Evolutionary conservation across 2,113 vertebrate species (phyloP).

Genomic region (Chaetorhynchus papuensis): DNA sequence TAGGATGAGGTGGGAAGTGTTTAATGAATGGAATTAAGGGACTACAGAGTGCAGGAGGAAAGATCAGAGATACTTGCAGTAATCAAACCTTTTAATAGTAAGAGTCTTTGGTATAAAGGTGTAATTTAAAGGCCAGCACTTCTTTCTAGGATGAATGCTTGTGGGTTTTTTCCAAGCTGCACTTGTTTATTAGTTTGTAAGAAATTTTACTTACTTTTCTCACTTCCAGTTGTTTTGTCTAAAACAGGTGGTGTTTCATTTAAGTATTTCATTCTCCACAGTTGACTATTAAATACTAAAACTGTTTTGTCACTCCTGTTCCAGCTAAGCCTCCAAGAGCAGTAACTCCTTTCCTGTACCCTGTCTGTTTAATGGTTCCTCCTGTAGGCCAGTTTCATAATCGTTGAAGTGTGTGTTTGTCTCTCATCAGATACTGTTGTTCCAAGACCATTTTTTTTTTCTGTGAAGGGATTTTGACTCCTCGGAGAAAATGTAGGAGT

Average conservation of each 20-base stretch:
- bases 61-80: neutral
- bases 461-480: neutral
- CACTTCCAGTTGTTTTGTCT: neutral
- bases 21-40: neutral
- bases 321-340: neutral
- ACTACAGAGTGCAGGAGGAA: neutral
- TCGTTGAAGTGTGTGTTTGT: neutral
- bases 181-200: neutral
- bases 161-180: neutral
- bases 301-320: neutral
- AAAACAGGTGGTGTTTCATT: neutral
- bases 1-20: neutral
- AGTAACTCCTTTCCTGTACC: neutral
- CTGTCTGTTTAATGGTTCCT: neutral
- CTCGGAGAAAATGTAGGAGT: neutral
- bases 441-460: neutral
- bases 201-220: neutral
- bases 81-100: neutral
- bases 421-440: neutral
- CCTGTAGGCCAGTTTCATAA: neutral
- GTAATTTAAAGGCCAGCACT: neutral
- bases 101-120: neutral
- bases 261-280: neutral
- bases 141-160: neutral
- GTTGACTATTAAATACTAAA: neutral